Evolutionary conservation across 2,888 invertebrate species (phyloP).

Genomic region (Schizotus pectinicornis): DNA sequence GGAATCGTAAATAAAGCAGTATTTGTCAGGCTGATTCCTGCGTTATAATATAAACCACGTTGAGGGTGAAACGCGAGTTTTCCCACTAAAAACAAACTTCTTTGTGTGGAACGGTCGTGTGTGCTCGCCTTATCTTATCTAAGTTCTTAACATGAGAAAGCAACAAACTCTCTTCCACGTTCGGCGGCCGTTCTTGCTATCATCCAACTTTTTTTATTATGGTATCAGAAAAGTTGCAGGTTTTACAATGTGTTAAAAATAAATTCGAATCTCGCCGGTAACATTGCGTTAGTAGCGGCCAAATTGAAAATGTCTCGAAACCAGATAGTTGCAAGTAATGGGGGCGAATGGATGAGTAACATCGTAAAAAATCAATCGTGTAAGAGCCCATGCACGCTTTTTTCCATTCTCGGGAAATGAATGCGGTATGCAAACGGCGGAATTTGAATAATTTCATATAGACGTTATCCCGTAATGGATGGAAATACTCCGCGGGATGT

Average conservation of each 20-base stretch:
- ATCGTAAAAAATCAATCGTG: constrained; percentile 25
- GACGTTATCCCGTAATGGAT: constrained; percentile 19
- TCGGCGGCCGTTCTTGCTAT: constrained; percentile 12
- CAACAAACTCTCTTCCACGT: constrained; percentile 16
- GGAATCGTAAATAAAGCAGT: constrained; percentile 43
- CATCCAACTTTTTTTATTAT: constrained; percentile 13
- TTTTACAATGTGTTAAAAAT: constrained; percentile 29
- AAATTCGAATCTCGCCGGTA: constrained; percentile 28
- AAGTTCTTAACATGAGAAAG: constrained; percentile 20
- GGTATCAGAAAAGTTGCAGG: constrained; percentile 21
- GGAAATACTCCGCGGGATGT: constrained; percentile 22
- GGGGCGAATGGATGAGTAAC: constrained; percentile 10
- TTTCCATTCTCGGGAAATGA: neutral
- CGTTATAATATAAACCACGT: constrained; percentile 39
- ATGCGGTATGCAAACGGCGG: neutral
- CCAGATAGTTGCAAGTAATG: constrained; percentile 10
- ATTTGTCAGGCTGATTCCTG: constrained; percentile 42
- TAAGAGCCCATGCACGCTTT: constrained; percentile 1
- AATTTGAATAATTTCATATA: constrained; percentile 25
- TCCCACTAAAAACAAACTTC: constrained; percentile 29
- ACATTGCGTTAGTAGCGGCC: constrained; percentile 18
- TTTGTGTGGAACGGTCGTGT: constrained; percentile 28
- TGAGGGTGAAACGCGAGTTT: constrained; percentile 24
- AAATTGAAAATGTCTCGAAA: constrained; percentile 25
- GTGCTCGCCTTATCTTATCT: constrained; percentile 34